Evolutionary conservation across 2,888 invertebrate species (phyloP).

Genomic region (Cephus nigrinus): DNA sequence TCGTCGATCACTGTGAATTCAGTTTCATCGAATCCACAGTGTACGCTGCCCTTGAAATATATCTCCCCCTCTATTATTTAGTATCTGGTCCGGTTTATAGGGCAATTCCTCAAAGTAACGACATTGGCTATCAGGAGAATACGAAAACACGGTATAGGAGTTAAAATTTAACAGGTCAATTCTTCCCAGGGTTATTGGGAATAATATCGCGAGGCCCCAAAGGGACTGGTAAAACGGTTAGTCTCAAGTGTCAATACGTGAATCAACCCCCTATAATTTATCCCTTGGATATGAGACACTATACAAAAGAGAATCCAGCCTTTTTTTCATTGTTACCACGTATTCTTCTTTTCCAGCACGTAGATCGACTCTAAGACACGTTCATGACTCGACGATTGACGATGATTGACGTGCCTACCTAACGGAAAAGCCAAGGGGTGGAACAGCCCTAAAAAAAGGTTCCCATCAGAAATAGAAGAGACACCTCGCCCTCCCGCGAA

Average conservation of each 20-base stretch:
- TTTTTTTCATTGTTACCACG: neutral
- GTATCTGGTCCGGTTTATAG: constrained; percentile 1
- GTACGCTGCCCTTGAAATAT: neutral
- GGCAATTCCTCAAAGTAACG: constrained; percentile 4
- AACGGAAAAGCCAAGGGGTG: constrained; percentile 29
- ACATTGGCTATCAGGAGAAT: neutral
- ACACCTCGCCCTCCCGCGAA: neutral
- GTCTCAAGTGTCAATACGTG: neutral
- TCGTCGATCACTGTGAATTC: neutral
- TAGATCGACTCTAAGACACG: neutral
- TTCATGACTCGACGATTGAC: constrained; percentile 30
- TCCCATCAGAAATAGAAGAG: neutral
- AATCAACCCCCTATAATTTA: neutral
- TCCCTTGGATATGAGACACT: neutral
- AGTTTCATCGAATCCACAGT: neutral
- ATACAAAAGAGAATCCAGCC: neutral
- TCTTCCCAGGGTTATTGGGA: neutral
- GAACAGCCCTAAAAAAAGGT: neutral
- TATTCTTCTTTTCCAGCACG: neutral
- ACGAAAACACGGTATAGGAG: neutral
- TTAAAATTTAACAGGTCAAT: constrained; percentile 6
- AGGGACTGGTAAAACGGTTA: neutral
- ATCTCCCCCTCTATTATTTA: neutral
- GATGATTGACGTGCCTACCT: constrained; percentile 43
- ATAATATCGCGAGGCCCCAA: neutral